Conservation (phyloP, 2,797 vertebrate species). For the Poecilia wingei region DNA sequence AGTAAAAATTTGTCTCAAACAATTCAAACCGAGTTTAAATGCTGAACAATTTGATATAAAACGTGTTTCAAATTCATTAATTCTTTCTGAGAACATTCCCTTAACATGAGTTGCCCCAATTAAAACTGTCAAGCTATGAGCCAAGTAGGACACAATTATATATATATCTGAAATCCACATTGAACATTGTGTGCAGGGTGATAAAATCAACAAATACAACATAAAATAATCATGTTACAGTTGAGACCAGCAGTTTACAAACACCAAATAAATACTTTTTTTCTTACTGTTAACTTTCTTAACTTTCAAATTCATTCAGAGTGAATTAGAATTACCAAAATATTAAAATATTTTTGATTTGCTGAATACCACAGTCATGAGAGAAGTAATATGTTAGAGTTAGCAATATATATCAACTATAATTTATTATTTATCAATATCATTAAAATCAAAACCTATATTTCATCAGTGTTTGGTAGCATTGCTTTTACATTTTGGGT, state of each 20-base stretch:
- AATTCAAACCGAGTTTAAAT: background rate
- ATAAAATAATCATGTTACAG: conserved; percentile 18
- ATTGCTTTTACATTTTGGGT: background rate
- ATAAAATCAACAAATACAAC: conserved; percentile 35
- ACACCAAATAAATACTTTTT: background rate
- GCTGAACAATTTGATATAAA: background rate
- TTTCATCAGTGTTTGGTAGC: background rate
- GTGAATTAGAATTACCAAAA: background rate
- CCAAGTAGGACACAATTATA: background rate
- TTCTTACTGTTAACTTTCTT: background rate
- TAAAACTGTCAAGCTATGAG: background rate
- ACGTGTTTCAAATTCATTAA: background rate
- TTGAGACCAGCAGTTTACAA: background rate
- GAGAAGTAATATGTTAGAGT: background rate
- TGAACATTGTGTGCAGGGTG: background rate
- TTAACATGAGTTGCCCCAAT: background rate
- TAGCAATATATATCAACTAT: background rate
- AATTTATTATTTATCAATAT: background rate
- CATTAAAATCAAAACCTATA: background rate
- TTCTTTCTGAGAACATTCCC: background rate
- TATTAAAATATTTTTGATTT: background rate
- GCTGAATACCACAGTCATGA: background rate
- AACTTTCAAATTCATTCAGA: background rate
- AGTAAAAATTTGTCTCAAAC: background rate
- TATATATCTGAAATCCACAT: conserved; percentile 16